phyloP scores from a whole-genome alignment of 2,888 invertebrate genomes.

The Peribatodes rhomboidaria region DNA sequence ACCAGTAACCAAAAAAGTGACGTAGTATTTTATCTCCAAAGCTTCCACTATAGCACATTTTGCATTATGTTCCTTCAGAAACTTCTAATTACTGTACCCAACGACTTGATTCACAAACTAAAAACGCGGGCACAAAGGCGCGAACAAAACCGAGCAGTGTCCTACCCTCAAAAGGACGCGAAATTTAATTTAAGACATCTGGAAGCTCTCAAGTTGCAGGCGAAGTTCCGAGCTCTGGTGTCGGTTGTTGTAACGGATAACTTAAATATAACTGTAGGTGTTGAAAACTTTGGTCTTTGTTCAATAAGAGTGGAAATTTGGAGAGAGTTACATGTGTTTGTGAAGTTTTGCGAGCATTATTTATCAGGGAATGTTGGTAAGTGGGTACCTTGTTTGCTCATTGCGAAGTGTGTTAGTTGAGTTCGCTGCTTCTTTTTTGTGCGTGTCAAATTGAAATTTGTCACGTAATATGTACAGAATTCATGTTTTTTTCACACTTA shows the following conservation, averaged over 20 bases:
- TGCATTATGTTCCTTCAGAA: not conserved
- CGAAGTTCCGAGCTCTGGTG: slow-evolving; percentile 59
- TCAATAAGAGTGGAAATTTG: slow-evolving; percentile 50
- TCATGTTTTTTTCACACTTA: no score
- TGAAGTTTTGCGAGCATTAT: slow-evolving; percentile 30
- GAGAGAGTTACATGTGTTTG: slow-evolving; percentile 37
- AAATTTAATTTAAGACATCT: slow-evolving; percentile 64
- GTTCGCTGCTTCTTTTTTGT: not conserved
- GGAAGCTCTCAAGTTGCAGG: slow-evolving; percentile 50
- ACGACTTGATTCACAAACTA: slow-evolving; percentile 15
- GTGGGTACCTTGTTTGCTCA: slow-evolving; percentile 1
- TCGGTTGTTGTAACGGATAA: slow-evolving; percentile 62
- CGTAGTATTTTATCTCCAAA: no score
- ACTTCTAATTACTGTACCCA: slow-evolving; percentile 14
- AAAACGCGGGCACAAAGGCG: slow-evolving; percentile 23
- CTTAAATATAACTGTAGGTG: slow-evolving; percentile 56
- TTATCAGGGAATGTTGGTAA: slow-evolving; percentile 21
- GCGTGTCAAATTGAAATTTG: not conserved
- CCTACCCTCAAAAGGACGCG: slow-evolving; percentile 33
- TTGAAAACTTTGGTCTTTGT: slow-evolving; percentile 54
- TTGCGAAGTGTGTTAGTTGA: not conserved
- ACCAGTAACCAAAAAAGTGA: no score
- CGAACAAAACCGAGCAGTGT: slow-evolving; percentile 33
- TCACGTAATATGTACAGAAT: no score
- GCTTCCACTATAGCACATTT: not conserved